phyloP scores from a whole-genome alignment of 2,888 invertebrate species.

The Hecatera dysodea region DNA sequence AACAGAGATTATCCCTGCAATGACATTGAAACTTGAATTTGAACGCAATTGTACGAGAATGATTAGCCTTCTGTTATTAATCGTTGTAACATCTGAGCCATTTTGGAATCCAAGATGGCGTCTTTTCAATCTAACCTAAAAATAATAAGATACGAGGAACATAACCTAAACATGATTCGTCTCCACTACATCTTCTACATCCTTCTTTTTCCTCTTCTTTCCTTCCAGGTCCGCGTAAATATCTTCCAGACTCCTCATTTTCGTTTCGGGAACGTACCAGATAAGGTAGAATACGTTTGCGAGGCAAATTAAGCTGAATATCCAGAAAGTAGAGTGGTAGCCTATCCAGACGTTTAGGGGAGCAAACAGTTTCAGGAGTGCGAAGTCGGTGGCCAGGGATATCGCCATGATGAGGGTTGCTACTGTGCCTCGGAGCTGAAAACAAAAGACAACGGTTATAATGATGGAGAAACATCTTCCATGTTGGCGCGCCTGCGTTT shows the following conservation, averaged over 20 bases:
- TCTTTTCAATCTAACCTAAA: background rate
- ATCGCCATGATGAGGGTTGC: slow-evolving; percentile 86
- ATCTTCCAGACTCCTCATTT: slow-evolving; percentile 97
- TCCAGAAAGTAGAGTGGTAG: slow-evolving; percentile 94
- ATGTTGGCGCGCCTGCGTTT: no score
- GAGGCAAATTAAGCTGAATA: slow-evolving; percentile 94
- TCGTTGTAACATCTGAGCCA: background rate
- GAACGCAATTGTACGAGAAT: no score
- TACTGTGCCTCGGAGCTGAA: slow-evolving; percentile 86
- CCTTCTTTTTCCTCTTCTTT: slow-evolving; percentile 76
- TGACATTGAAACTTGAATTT: no score
- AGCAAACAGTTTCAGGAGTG: slow-evolving; percentile 96
- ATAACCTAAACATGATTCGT: slow-evolving; percentile 73
- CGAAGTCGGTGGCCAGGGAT: slow-evolving; percentile 96
- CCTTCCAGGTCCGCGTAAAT: slow-evolving; percentile 95
- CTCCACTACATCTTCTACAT: slow-evolving; percentile 71
- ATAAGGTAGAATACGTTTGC: slow-evolving; percentile 95
- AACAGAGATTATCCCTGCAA: no score
- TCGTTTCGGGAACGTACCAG: slow-evolving; percentile 97
- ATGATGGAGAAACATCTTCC: no score
- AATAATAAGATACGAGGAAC: slow-evolving; percentile 28
- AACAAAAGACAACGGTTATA: slow-evolving; percentile 5
- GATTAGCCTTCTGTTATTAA: no score
- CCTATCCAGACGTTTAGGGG: slow-evolving; percentile 93
- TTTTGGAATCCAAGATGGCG: slow-evolving; percentile 16